phyloP scores from a whole-genome alignment of 2,888 invertebrate genomes.

The Drosophila algonquin region DNA sequence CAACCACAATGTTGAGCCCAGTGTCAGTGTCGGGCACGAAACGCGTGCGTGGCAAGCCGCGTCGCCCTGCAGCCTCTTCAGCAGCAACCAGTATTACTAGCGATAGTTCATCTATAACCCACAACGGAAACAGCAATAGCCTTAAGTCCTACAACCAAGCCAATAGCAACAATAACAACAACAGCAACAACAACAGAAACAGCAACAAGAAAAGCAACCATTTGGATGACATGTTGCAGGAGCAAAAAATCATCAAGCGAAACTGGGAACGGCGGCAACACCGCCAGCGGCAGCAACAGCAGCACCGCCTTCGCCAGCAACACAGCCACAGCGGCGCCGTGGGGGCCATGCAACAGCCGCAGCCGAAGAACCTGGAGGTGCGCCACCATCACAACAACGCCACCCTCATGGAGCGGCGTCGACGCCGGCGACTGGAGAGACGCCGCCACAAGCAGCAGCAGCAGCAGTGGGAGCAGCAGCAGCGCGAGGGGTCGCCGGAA shows the following conservation, averaged over 20 bases:
- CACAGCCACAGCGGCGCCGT: slow-evolving; percentile 6
- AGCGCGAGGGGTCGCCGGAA: slow-evolving; percentile 46
- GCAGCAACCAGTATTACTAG: slow-evolving; percentile 71
- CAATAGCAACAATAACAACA: slow-evolving; percentile 44
- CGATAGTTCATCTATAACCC: slow-evolving; percentile 57
- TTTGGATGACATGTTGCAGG: slow-evolving; percentile 45
- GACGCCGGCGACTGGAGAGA: slow-evolving; percentile 50
- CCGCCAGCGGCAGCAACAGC: slow-evolving; percentile 37
- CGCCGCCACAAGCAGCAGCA: slow-evolving; percentile 49
- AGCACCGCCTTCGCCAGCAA: slow-evolving; percentile 46
- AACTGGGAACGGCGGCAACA: slow-evolving; percentile 44
- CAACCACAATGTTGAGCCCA: slow-evolving; percentile 52
- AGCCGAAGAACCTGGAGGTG: slow-evolving; percentile 75
- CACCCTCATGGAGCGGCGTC: slow-evolving; percentile 57
- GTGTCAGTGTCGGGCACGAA: slow-evolving; percentile 45
- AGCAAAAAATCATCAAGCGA: slow-evolving; percentile 56
- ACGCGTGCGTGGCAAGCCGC: slow-evolving; percentile 42
- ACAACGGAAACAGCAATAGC: slow-evolving; percentile 53
- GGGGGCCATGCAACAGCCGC: slow-evolving; percentile 62
- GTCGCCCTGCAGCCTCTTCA: slow-evolving; percentile 32
- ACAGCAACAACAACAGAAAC: slow-evolving; percentile 24
- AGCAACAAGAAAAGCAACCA: background rate
- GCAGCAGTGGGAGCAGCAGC: slow-evolving; percentile 35
- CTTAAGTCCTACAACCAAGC: slow-evolving; percentile 55
- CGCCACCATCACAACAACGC: slow-evolving; percentile 81